Conservation (phyloP, 2,797 vertebrate genomes). For the Chiloscyllium punctatum region DNA sequence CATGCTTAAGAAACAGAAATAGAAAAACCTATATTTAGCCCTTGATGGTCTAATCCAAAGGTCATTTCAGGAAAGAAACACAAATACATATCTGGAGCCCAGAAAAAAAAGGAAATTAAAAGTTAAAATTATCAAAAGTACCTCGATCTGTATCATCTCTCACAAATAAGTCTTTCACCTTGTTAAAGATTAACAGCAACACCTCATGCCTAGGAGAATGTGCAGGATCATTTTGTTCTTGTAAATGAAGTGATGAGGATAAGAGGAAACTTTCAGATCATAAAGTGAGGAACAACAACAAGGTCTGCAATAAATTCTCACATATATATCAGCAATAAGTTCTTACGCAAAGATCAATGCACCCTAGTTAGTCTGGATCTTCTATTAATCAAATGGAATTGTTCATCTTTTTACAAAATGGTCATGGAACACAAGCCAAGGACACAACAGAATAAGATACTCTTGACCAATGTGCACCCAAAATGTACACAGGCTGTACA, state of each 20-base stretch:
- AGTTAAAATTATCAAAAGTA: not conserved
- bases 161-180: not conserved
- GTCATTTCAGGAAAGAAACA: not conserved
- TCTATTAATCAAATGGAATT: not conserved
- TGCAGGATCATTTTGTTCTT: not conserved
- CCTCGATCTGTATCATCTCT: not conserved
- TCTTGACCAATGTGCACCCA: not conserved
- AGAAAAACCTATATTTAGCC: not conserved
- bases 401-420: not conserved
- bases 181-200: not conserved
- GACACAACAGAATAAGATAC: not conserved
- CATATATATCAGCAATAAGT: not conserved
- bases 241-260: not conserved
- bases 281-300: not conserved
- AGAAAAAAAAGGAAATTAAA: not conserved
- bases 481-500: not conserved
- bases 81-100: not conserved
- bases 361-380: not conserved
- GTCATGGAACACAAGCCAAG: not conserved
- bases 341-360: not conserved
- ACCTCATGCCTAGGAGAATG: not conserved
- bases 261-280: not conserved
- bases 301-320: not conserved
- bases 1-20: not conserved
- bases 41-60: not conserved